Percentiles rank a stretch among this genome's conserved stretches.
These are phyloP conservation scores for Dolomedes plantarius DNA, from an alignment of 2,888 invertebrate genomes.

Conservation along the genomic window DNA sequence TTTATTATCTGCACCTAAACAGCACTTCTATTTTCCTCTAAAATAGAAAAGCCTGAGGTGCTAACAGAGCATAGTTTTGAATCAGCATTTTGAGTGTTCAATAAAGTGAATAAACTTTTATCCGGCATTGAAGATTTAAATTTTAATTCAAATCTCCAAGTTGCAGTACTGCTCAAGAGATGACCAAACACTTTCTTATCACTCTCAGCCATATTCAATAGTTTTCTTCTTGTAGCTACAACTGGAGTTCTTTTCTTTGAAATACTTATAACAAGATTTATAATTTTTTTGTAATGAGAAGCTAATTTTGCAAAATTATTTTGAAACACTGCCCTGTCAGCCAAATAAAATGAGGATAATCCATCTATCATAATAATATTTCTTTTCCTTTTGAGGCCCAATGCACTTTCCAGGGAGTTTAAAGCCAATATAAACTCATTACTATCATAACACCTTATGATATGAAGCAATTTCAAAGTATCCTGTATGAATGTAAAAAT, in stretches of 20 bases:
- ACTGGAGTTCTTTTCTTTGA: slow-evolving; percentile 22
- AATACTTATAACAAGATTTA: background rate
- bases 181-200: slow-evolving; percentile 19
- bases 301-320: slow-evolving; percentile 1
- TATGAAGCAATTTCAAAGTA: slow-evolving; percentile 19
- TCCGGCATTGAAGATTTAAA: background rate
- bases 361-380: slow-evolving; percentile 42
- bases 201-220: background rate
- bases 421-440: slow-evolving; percentile 23
- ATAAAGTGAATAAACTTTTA: background rate
- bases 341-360: slow-evolving; percentile 35
- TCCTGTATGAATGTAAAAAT: slow-evolving; percentile 30
- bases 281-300: background rate
- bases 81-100: background rate
- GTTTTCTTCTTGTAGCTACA: slow-evolving; percentile 29
- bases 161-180: slow-evolving; percentile 3
- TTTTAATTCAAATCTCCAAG: slow-evolving; percentile 13
- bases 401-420: background rate
- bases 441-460: slow-evolving; percentile 25
- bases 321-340: slow-evolving; percentile 5
- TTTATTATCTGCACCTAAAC: too few relatives aligned
- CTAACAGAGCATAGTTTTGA: background rate
- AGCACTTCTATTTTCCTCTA: background rate
- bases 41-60: background rate
- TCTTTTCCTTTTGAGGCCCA: background rate